Base-by-base conservation (phyloP, 2,797 vertebrate species). In the Melanotaenia parkinsoni region DNA sequence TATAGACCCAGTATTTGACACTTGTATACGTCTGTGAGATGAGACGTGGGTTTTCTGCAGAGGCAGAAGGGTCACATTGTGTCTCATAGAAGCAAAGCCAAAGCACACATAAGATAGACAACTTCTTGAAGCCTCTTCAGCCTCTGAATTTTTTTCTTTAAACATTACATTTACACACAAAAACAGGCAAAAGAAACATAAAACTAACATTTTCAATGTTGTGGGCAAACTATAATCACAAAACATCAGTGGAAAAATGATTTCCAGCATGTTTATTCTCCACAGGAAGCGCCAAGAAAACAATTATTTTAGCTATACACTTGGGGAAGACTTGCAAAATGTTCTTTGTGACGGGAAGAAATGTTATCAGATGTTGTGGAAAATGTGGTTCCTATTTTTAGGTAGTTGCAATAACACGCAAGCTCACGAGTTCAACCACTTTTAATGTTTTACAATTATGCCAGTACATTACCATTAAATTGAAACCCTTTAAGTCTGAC, bases 1-100 rank as follows among this genome's bases (percentile, higher is more conserved):
- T 83, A 87, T 79, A 74, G 81, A 45, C 75, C 71, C 78, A 57
- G 58, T 61, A 72, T 85, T 80, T 75, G 80, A 75, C 73, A 58
- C 72, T 70, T 78, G 58, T 60, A 24, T 64, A 79, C 56, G 67
- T 72, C 70, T 57, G 67, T 74, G 30, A 65, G 71, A 79, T 73
- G 56, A 73, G 71, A 80, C 61, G 64, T 68, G 76, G 70, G 60
- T 70, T 71, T 64, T 63, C 63, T 32, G 1, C 43, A 33, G 58
- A 45, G 58, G n/a, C 50, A 53, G 9, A 4, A 58, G 32, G 30
- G 26, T 28, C 53, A 16, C 14, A 3, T 16, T 7, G 26, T 28
- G 54, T 18, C 33, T 66, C 33, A 58, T 30, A 58, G 32, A 50
- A 72, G 20, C n/a, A 18, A 30, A 4, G 37, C 3, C 63, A 20